Percentiles rank a stretch among this genome's conserved stretches.
Conservation (phyloP, 2,113 vertebrate genomes). For the Mastomys natalensis region DNA sequence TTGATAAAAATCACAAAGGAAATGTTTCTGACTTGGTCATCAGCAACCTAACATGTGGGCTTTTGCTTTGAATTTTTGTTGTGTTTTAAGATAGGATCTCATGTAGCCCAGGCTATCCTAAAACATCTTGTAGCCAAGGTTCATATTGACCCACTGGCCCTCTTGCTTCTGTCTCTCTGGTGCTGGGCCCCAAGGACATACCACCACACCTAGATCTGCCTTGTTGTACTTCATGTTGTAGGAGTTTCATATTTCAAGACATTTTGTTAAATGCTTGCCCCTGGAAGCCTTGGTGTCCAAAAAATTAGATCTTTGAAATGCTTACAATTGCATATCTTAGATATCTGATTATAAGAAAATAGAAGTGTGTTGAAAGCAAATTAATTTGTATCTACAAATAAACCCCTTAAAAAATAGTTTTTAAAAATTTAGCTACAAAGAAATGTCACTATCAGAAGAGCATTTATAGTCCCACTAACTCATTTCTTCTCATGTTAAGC, state of each 20-base stretch:
- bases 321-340: conserved; percentile 11
- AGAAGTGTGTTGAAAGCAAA: not conserved
- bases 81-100: not conserved
- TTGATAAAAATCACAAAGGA: conserved; percentile 11
- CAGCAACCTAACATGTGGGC: too few relatives aligned
- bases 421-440: conserved; percentile 26
- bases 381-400: conserved; percentile 13
- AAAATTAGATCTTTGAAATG: not conserved
- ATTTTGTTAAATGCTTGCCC: not conserved
- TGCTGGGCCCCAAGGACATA: not conserved
- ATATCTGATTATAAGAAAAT: not conserved
- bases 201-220: not conserved
- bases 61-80: conserved; percentile 16
- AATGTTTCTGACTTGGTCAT: conserved; percentile 4
- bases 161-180: not conserved
- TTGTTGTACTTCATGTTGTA: conserved; percentile 9
- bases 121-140: not conserved
- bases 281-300: not conserved
- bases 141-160: not conserved
- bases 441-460: not conserved
- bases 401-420: conserved; percentile 18
- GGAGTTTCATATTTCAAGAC: not conserved
- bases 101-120: not conserved
- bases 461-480: conserved; percentile 27
- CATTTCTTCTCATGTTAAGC: not conserved